Conservation (phyloP, 2,888 invertebrate genomes). For the Octodonta nipae region DNA sequence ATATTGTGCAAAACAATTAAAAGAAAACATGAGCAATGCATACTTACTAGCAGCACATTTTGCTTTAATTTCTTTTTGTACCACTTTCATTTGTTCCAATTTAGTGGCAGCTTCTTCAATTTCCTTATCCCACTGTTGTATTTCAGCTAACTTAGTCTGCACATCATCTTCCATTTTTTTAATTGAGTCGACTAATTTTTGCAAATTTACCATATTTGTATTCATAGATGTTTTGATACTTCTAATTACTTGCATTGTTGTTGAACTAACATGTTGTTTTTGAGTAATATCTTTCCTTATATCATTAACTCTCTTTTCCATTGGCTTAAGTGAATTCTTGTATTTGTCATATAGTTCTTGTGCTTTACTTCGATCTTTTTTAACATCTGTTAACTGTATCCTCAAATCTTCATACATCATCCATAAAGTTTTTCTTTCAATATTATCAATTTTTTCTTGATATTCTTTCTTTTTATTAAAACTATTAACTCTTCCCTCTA, state of each 20-base stretch:
- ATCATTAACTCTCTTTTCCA: constrained; percentile 36
- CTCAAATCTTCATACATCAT: constrained; percentile 45
- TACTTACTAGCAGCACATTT: constrained; percentile 41
- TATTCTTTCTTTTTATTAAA: constrained; percentile 55
- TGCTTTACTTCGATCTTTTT: constrained; percentile 35
- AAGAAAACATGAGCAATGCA: too few relatives aligned
- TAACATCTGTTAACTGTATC: constrained; percentile 38
- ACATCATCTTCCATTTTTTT: constrained; percentile 34
- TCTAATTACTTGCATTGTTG: constrained; percentile 33
- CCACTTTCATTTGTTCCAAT: constrained; percentile 40
- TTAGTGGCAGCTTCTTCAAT: constrained; percentile 37
- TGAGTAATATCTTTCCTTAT: constrained; percentile 27
- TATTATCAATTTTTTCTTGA: constrained; percentile 45
- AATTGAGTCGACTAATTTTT: constrained; percentile 32
- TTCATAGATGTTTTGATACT: constrained; percentile 32
- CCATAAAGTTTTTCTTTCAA: constrained; percentile 58
- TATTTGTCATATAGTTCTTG: constrained; percentile 35
- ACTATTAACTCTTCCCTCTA: constrained; percentile 50
- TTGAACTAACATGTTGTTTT: constrained; percentile 22
- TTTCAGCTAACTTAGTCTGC: constrained; percentile 37
- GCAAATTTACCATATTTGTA: constrained; percentile 30
- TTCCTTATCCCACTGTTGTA: constrained; percentile 40
- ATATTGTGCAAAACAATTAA: too few relatives aligned
- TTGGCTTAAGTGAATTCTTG: constrained; percentile 36
- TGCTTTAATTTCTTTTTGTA: constrained; percentile 34